A percentile compares a stretch with the other conserved stretches of the same genome.
phyloP scores from a whole-genome alignment of 2,113 vertebrate species.

The Labeo rohita region DNA sequence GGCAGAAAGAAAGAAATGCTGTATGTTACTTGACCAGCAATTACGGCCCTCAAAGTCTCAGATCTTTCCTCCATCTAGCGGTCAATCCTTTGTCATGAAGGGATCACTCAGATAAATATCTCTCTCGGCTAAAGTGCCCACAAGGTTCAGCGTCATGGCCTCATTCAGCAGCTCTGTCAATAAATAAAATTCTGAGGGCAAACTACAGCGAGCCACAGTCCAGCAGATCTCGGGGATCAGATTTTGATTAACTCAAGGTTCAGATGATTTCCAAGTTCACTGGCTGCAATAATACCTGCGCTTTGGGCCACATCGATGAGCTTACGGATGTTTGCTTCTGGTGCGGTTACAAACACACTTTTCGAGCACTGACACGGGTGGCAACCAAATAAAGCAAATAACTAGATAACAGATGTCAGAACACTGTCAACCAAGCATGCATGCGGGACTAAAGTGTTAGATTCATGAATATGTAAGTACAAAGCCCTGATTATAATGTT shows the following conservation, averaged over 20 bases:
- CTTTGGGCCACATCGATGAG: conserved; percentile 11
- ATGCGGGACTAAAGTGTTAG: background rate
- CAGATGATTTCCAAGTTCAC: conserved; percentile 38
- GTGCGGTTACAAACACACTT: conserved; percentile 16
- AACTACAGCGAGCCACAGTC: conserved; percentile 21
- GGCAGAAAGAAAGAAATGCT: background rate
- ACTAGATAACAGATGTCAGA: background rate
- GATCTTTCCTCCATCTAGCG: conserved; percentile 33
- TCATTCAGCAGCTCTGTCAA: conserved; percentile 43
- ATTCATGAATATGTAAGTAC: conserved; percentile 25
- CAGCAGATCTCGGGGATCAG: conserved; percentile 37
- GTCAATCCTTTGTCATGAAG: conserved; percentile 32
- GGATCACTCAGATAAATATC: conserved; percentile 52
- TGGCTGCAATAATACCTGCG: conserved; percentile 38
- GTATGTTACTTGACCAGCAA: conserved; percentile 42
- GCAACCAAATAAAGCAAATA: conserved; percentile 3
- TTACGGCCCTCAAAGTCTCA: conserved; percentile 29
- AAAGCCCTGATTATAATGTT: background rate
- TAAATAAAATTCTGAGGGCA: conserved; percentile 56
- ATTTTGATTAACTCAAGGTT: conserved; percentile 59
- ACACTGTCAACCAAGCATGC: background rate
- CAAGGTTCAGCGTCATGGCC: conserved; percentile 8
- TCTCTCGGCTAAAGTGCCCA: background rate
- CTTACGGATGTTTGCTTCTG: conserved; percentile 32
- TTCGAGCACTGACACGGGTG: background rate